Conservation (phyloP, 2,888 invertebrate species). For the Vesta saturnalis region DNA sequence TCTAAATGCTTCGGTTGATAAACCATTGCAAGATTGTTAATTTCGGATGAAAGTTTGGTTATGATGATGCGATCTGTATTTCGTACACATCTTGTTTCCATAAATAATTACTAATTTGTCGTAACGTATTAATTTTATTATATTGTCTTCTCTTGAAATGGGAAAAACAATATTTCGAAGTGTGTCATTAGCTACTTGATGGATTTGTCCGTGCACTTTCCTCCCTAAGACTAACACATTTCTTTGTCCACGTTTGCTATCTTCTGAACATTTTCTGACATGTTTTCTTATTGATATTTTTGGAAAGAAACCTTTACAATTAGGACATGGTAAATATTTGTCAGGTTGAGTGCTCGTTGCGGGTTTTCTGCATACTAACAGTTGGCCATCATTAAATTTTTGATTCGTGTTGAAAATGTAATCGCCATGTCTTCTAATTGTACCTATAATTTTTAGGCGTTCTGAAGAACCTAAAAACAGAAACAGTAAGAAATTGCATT, state of each 20-base stretch:
- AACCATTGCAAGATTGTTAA: too few relatives aligned
- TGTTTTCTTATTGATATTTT: neutral
- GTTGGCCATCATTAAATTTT: neutral
- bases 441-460: neutral
- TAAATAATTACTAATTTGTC: slow-evolving; percentile 12
- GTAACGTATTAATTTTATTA: neutral
- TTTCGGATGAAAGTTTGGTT: slow-evolving; percentile 15
- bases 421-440: neutral
- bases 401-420: neutral
- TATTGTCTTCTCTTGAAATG: neutral
- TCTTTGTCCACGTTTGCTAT: neutral
- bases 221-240: neutral
- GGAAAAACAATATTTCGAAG: slow-evolving; percentile 8
- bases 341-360: neutral
- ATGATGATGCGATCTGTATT: slow-evolving; percentile 9
- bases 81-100: slow-evolving; percentile 9
- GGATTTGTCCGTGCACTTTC: neutral
- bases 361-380: neutral
- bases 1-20: too few relatives aligned
- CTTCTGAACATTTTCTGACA: neutral
- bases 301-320: neutral
- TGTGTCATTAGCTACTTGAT: neutral
- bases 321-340: neutral
- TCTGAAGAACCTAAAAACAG: neutral
- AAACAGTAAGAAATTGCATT: too few relatives aligned